A percentile compares a stretch with the other conserved stretches of the same genome.
Conservation (phyloP, 2,888 invertebrate species). For the Agrochola lychnidis region DNA sequence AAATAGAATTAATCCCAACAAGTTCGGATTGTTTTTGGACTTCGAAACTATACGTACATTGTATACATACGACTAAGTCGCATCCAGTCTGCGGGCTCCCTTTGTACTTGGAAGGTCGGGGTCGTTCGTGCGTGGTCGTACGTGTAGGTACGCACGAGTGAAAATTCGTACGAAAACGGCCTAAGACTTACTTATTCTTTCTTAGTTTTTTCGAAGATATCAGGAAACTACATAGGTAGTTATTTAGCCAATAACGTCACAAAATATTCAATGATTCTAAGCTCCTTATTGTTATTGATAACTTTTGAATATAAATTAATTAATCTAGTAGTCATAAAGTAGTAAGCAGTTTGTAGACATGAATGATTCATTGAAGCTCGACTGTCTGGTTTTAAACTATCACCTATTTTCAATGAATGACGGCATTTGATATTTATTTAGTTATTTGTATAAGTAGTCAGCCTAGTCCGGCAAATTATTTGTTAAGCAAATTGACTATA, state of each 20-base stretch:
- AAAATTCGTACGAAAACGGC: too few species aligned
- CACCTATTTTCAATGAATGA: conserved; percentile 36
- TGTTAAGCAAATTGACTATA: background rate
- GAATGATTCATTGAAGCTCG: conserved; percentile 48
- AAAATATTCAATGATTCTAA: background rate
- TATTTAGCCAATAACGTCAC: background rate
- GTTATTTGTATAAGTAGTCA: background rate
- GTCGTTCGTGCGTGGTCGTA: too few species aligned
- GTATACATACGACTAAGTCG: too few species aligned
- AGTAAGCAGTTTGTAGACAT: conserved; percentile 9
- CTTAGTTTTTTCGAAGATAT: background rate
- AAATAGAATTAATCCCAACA: too few species aligned
- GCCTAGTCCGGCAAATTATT: background rate
- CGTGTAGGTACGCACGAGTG: too few species aligned
- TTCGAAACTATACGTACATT: too few species aligned
- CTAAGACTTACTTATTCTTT: background rate
- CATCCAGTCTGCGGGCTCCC: too few species aligned
- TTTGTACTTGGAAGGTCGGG: too few species aligned
- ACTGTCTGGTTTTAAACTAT: conserved; percentile 12
- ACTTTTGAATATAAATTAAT: conserved; percentile 1
- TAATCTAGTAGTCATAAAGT: conserved; percentile 13
- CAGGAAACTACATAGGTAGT: background rate
- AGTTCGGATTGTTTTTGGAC: too few species aligned
- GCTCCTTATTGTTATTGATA: background rate
- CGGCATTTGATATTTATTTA: conserved; percentile 21